A percentile compares a stretch with the other conserved stretches of the same genome.
These are phyloP conservation scores for Sphaeramia orbicularis DNA, from an alignment of 2,797 vertebrate species.

Conservation along the genomic window DNA sequence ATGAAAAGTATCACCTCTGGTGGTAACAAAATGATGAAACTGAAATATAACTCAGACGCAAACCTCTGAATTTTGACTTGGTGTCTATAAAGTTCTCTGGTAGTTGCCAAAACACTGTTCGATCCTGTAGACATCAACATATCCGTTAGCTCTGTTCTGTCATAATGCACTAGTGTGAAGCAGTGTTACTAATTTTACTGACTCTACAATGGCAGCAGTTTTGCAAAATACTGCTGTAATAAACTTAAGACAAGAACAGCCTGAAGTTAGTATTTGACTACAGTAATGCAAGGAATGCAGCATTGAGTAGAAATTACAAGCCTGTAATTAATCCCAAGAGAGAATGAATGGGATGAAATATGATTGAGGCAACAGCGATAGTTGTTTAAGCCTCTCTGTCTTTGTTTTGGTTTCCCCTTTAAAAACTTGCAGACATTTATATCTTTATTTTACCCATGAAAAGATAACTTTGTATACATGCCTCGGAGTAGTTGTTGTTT, in stretches of 20 bases:
- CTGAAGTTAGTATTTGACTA: no score
- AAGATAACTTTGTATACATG: background rate
- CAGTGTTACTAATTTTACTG: no score
- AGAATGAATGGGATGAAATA: background rate
- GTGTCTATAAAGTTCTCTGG: background rate
- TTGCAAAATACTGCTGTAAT: no score
- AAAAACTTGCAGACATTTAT: background rate
- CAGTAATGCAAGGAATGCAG: no score
- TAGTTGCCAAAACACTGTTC: no score
- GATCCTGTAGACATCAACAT: no score
- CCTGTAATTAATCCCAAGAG: background rate
- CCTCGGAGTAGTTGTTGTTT: background rate
- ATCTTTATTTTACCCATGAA: background rate
- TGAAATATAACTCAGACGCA: background rate
- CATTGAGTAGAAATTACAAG: no score
- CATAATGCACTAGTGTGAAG: no score
- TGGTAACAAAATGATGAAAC: background rate
- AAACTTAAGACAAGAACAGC: no score
- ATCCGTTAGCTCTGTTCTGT: no score
- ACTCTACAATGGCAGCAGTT: no score
- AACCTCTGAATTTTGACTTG: background rate
- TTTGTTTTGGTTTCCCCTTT: background rate
- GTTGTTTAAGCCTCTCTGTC: background rate
- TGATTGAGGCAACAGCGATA: background rate
- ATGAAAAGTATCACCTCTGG: conserved; percentile 22